Percentiles rank a stretch among this genome's conserved stretches.
Evolutionary conservation across 1,140 invertebrate species (phyloP).

Genomic region (Aplysia californica): DNA sequence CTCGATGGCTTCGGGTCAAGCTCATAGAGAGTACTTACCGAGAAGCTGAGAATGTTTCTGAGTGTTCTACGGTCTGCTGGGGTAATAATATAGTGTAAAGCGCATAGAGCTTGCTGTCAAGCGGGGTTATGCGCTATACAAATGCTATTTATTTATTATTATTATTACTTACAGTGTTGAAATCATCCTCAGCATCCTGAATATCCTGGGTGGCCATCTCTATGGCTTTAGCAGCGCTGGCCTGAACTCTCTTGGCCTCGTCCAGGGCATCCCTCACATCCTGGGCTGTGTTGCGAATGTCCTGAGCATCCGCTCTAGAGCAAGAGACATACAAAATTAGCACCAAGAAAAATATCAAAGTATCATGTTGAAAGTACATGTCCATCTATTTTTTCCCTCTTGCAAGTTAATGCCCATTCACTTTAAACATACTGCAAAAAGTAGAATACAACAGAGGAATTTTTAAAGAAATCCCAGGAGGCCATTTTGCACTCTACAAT

Average conservation of each 20-base stretch:
- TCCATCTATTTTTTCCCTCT: too few relatives aligned
- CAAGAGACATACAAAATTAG: background rate
- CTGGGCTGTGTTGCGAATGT: constrained; percentile 72
- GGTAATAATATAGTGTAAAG: too few relatives aligned
- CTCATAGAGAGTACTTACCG: too few relatives aligned
- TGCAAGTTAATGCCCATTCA: too few relatives aligned
- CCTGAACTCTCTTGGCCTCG: constrained; percentile 82
- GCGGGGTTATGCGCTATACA: too few relatives aligned
- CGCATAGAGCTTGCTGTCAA: too few relatives aligned
- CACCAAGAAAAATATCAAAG: background rate
- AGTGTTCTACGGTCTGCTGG: too few relatives aligned
- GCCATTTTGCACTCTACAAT: background rate
- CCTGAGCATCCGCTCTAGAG: constrained; percentile 69
- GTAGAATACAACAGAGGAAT: background rate
- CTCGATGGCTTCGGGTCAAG: too few relatives aligned
- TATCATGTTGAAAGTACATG: too few relatives aligned
- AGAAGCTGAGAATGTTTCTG: too few relatives aligned
- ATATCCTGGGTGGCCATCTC: constrained; percentile 84
- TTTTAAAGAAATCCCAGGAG: background rate
- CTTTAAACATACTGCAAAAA: background rate
- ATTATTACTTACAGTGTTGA: too few relatives aligned
- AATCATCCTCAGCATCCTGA: constrained; percentile 78
- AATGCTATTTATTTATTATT: too few relatives aligned
- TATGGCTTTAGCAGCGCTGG: constrained; percentile 82
- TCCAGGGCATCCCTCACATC: constrained; percentile 73